phyloP scores from a whole-genome alignment of 2,113 vertebrate species.

The Neoarius graeffei region DNA sequence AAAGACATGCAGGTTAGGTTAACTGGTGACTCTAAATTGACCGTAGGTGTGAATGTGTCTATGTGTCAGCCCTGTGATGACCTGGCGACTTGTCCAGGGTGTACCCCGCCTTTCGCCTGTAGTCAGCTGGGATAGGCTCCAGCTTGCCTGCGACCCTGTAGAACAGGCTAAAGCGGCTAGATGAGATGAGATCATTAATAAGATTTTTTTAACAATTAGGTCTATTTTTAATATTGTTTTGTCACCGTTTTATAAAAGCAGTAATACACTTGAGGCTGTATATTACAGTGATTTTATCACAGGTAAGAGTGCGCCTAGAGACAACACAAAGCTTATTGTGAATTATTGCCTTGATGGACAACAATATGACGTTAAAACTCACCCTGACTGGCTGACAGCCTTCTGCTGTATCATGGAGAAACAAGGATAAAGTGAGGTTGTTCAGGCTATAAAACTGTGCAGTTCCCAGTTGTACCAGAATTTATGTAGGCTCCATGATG shows the following conservation, averaged over 20 bases:
- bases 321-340: not conserved
- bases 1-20: too few relatives aligned
- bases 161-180: too few relatives aligned
- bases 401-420: conserved; percentile 22
- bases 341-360: not conserved
- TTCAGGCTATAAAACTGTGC: not conserved
- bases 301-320: not conserved
- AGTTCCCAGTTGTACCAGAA: not conserved
- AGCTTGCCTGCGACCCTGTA: too few relatives aligned
- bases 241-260: not conserved
- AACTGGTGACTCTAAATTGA: too few relatives aligned
- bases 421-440: conserved; percentile 4
- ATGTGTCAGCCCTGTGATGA: too few relatives aligned
- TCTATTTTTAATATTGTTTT: not conserved
- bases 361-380: not conserved
- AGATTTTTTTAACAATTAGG: not conserved
- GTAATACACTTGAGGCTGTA: not conserved
- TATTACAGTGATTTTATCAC: not conserved
- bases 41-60: too few relatives aligned
- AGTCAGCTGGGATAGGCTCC: too few relatives aligned
- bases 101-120: too few relatives aligned
- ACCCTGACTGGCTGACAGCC: conserved; percentile 17
- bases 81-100: too few relatives aligned
- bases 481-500: not conserved
- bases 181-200: too few relatives aligned